A percentile compares a stretch with the other conserved stretches of the same genome.
phyloP scores from a whole-genome alignment of 2,797 vertebrate genomes.

The Masticophis lateralis region DNA sequence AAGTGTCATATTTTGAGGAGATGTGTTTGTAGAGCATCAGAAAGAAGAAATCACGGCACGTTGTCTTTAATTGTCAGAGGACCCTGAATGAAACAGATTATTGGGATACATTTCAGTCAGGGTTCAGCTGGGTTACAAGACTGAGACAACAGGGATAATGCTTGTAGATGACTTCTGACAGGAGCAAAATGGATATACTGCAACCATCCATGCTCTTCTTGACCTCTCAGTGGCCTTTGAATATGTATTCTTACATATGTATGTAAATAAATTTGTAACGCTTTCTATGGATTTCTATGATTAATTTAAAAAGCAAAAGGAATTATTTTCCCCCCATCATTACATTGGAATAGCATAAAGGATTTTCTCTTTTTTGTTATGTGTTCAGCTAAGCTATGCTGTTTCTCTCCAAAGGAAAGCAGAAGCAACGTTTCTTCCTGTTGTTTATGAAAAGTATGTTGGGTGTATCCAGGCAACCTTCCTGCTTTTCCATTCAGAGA shows the following conservation, averaged over 20 bases:
- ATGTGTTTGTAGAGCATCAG: background rate
- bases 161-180: too few relatives aligned
- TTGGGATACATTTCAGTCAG: background rate
- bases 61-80: background rate
- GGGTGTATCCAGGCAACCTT: conserved; percentile 43
- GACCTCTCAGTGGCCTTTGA: too few relatives aligned
- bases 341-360: conserved; percentile 37
- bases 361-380: conserved; percentile 32
- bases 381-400: conserved; percentile 24
- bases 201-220: too few relatives aligned
- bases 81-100: background rate
- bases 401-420: conserved; percentile 36
- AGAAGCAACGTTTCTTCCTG: conserved; percentile 36
- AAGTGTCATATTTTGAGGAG: background rate
- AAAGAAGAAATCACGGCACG: background rate
- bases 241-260: background rate
- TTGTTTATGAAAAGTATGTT: conserved; percentile 20
- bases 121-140: background rate
- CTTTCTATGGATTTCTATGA: background rate
- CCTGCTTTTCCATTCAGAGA: conserved; percentile 22
- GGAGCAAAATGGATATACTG: too few relatives aligned
- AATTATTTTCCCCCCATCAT: background rate
- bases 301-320: background rate
- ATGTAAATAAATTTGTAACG: background rate
- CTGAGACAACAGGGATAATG: too few relatives aligned